Evolutionary conservation across 2,113 vertebrate genomes (phyloP).

Genomic region (Electrona antarctica): DNA sequence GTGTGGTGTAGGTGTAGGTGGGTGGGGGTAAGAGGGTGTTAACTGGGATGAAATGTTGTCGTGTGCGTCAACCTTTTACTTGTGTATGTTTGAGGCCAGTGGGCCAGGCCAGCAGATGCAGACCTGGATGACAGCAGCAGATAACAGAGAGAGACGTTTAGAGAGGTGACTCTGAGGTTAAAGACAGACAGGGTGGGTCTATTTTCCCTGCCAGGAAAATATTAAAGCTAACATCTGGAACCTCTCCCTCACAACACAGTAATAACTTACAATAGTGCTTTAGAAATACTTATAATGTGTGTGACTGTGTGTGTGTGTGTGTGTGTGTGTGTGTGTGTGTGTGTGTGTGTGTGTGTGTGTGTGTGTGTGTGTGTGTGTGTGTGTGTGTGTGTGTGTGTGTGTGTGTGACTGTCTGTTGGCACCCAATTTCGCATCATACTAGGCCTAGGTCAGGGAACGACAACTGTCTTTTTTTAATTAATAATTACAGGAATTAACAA

Average conservation of each 20-base stretch:
- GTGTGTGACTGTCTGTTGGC: too few species aligned
- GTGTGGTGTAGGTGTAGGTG: too few species aligned
- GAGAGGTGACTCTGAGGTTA: slow-evolving; percentile 57
- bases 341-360: too few species aligned
- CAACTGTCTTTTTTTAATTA: too few species aligned
- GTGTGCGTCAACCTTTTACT: background rate
- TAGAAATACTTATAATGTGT: slow-evolving; percentile 2
- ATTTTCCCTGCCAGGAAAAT: slow-evolving; percentile 58
- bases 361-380: too few species aligned
- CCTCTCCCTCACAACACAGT: slow-evolving; percentile 35
- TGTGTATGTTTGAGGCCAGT: slow-evolving; percentile 1
- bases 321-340: too few species aligned
- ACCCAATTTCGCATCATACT: too few species aligned
- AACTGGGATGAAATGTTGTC: background rate
- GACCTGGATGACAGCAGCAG: slow-evolving; percentile 45
- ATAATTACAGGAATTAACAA: too few species aligned
- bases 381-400: too few species aligned
- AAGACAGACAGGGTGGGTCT: slow-evolving; percentile 63
- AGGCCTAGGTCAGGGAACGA: too few species aligned
- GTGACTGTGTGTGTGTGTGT: background rate
- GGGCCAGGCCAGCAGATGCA: slow-evolving; percentile 43
- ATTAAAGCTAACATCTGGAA: slow-evolving; percentile 59
- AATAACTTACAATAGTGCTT: slow-evolving; percentile 26
- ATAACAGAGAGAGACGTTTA: slow-evolving; percentile 34
- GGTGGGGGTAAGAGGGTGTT: background rate